A percentile compares a stretch with the other conserved stretches of the same genome.
Conservation (phyloP, 2,113 vertebrate species). For the Regulus satrapa region DNA sequence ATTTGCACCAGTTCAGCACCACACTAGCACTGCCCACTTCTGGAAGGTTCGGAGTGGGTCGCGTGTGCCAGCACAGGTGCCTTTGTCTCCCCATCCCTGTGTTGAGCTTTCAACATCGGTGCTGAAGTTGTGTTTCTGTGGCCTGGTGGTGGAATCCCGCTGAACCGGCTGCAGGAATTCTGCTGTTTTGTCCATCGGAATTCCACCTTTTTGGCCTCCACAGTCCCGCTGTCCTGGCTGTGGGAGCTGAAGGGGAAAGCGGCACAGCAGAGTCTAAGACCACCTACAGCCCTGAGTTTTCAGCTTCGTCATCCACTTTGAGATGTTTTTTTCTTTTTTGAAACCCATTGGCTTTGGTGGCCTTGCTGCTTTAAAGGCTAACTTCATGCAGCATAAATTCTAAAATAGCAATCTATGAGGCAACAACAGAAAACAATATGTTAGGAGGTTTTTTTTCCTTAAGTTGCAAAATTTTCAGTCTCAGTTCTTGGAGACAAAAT, state of each 20-base stretch:
- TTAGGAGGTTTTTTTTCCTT: neutral
- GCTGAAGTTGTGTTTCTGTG: rapidly evolving
- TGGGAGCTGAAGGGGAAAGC: neutral
- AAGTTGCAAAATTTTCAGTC: rapidly evolving
- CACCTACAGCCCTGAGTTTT: rapidly evolving
- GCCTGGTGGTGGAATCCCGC: no score
- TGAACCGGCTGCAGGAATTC: neutral
- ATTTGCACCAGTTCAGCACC: rapidly evolving
- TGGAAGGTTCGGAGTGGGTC: rapidly evolving
- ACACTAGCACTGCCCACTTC: rapidly evolving
- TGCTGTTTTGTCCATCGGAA: rapidly evolving
- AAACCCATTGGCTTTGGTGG: neutral
- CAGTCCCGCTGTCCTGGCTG: rapidly evolving
- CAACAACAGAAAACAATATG: rapidly evolving
- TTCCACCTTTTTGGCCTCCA: rapidly evolving
- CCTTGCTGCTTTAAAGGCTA: neutral
- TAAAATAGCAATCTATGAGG: neutral
- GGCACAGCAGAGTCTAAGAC: rapidly evolving
- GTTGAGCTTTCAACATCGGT: rapidly evolving
- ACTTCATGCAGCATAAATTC: neutral
- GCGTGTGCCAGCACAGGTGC: rapidly evolving
- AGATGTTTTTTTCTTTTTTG: neutral
- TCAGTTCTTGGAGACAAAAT: rapidly evolving
- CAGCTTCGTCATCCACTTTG: rapidly evolving
- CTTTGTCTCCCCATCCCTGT: rapidly evolving